A percentile compares a stretch with the other conserved stretches of the same genome.
phyloP scores from a whole-genome alignment of 2,888 invertebrate genomes.

The Smittia sp. region DNA sequence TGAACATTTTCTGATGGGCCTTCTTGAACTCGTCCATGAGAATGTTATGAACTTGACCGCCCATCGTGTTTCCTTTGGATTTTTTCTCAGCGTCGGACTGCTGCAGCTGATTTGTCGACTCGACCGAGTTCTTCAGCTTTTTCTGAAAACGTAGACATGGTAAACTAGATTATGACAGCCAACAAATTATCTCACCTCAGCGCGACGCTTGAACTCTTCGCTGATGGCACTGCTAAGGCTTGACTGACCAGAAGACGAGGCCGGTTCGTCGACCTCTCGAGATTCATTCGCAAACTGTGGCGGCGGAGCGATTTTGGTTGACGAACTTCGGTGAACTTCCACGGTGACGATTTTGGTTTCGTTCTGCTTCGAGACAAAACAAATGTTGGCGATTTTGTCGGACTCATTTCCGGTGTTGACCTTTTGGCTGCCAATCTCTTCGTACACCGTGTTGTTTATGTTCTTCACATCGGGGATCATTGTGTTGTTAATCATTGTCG shows the following conservation, averaged over 20 bases:
- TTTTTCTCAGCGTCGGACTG: neutral
- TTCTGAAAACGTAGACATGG: neutral
- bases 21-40: slow-evolving; percentile 88
- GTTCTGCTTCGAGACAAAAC: slow-evolving; percentile 53
- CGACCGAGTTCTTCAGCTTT: neutral
- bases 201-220: slow-evolving; percentile 66
- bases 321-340: slow-evolving; percentile 66
- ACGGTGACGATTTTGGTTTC: slow-evolving; percentile 69
- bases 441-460: neutral
- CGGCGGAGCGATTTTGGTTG: slow-evolving; percentile 51
- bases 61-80: neutral
- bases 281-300: slow-evolving; percentile 46
- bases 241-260: slow-evolving; percentile 49
- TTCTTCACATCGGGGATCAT: slow-evolving; percentile 46
- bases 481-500: slow-evolving; percentile 66
- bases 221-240: slow-evolving; percentile 68
- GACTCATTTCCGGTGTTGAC: neutral
- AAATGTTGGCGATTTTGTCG: slow-evolving; percentile 52
- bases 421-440: neutral
- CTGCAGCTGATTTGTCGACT: neutral
- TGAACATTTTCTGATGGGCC: slow-evolving; percentile 85
- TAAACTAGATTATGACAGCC: neutral
- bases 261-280: slow-evolving; percentile 46
- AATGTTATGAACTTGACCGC: slow-evolving; percentile 58
- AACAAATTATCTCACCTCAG: slow-evolving; percentile 56